Base-by-base conservation (phyloP, 2,888 invertebrate species). In the Neelides folsomi region DNA sequence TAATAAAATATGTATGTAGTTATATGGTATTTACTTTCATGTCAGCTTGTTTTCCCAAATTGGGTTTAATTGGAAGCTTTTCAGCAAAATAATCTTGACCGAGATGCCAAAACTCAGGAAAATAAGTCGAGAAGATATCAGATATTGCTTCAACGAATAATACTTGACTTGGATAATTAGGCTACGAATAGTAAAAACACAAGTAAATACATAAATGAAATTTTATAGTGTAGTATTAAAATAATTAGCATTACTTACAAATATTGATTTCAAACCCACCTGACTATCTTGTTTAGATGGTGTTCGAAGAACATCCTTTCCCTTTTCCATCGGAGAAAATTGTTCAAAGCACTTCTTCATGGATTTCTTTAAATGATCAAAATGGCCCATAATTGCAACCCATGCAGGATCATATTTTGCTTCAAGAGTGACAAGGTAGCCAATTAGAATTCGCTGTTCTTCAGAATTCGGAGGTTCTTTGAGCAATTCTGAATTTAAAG, bases 51-150 rank as follows among this genome's bases (percentile, higher is more conserved):
- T 84, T 77, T n/a, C 80, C 79, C 2, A 77, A 71, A 68, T 82
- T 82, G 10, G 80, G 76, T 58, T 83, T 80, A 0, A 84, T 81
- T 64, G 82, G 80, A 51, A 93, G 72, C 68, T 90, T 86, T 7
- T 87, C 88, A 4, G 84, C 83, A 71, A 94, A 93, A 75, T 97
- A 97, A 38, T 89, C 81, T 67, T 92, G 83, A 0, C 95, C 94
- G 1, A 98, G 78, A 68, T 90, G 86, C 94, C 94, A 97, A 65
- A 98, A 77, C 70, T 94, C 89, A 35, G 89, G 87, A 67, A 95
- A 78, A 58, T 82, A 79, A 52, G 81, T 79, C 1, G 80, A 77
- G 39, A 89, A 77, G 55, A 83, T 76, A 51, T 82, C 80, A 56
- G 84, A 83, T 35, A 88, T 73, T 66, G 84, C 83, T 67, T 89